Conservation (phyloP, 2,888 invertebrate species). For the Eudasyphora cyanicolor region DNA sequence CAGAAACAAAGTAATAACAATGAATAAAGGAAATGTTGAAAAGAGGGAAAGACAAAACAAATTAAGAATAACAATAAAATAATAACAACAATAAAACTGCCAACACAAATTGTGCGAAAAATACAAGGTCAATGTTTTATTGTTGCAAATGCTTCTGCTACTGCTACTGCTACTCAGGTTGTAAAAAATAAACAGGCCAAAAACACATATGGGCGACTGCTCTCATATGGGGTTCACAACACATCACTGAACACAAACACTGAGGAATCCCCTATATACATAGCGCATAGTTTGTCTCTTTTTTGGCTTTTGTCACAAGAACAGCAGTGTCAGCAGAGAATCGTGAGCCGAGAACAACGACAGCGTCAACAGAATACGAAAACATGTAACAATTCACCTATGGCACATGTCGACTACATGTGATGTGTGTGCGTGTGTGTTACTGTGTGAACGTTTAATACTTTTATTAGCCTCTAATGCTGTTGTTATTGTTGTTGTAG, state of each 20-base stretch:
- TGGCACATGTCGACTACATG: not conserved
- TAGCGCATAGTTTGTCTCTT: too few relatives aligned
- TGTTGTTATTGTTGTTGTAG: too few relatives aligned
- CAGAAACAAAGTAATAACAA: not conserved
- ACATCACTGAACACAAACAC: not conserved
- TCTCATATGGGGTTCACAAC: not conserved
- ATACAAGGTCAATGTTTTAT: conserved; percentile 69
- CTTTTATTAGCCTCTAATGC: conserved; percentile 5
- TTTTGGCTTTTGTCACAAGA: conserved; percentile 9
- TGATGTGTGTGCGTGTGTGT: not conserved
- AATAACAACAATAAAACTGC: conserved; percentile 37
- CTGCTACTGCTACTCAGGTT: conserved; percentile 22
- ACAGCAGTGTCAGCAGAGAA: conserved; percentile 2
- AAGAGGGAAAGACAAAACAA: conserved; percentile 8
- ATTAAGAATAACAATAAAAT: conserved; percentile 43
- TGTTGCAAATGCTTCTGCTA: conserved; percentile 2
- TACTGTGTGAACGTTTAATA: too few relatives aligned
- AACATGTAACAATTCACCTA: not conserved
- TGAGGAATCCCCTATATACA: not conserved
- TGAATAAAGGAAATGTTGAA: not conserved
- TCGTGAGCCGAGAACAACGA: not conserved
- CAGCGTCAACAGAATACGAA: too few relatives aligned
- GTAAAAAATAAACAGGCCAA: not conserved
- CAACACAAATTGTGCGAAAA: conserved; percentile 64
- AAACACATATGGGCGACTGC: not conserved